phyloP scores from a whole-genome alignment of 2,888 invertebrate species.

The Alitta virens region DNA sequence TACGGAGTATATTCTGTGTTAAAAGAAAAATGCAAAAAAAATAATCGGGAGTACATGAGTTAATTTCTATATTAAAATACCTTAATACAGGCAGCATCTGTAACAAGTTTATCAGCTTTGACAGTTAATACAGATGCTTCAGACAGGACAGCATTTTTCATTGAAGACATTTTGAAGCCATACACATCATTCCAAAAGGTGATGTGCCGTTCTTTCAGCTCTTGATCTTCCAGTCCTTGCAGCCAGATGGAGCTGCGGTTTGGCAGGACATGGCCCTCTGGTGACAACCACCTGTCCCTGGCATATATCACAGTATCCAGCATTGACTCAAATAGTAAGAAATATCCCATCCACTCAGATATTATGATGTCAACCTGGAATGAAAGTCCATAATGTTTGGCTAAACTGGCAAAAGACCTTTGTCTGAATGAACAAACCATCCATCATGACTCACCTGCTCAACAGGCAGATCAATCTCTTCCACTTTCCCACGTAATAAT shows the following conservation, averaged over 20 bases:
- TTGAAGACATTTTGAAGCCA: slow-evolving; percentile 88
- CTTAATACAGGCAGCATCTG: slow-evolving; percentile 64
- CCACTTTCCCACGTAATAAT: slow-evolving; percentile 81
- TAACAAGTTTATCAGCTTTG: slow-evolving; percentile 67
- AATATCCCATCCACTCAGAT: slow-evolving; percentile 99
- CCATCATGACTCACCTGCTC: slow-evolving; percentile 60
- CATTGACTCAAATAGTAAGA: slow-evolving; percentile 95
- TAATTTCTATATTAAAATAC: slow-evolving; percentile 29
- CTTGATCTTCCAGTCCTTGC: slow-evolving; percentile 35
- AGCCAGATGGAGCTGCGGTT: slow-evolving; percentile 26
- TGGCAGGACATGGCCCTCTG: slow-evolving; percentile 65
- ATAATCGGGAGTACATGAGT: background rate
- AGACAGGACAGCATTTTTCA: slow-evolving; percentile 78
- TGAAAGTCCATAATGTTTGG: no score
- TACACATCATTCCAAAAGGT: slow-evolving; percentile 91
- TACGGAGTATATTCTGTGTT: no score
- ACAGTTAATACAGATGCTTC: slow-evolving; percentile 74
- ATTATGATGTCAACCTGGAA: slow-evolving; percentile 75
- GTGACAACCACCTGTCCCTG: slow-evolving; percentile 71
- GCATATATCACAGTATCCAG: slow-evolving; percentile 83
- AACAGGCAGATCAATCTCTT: slow-evolving; percentile 74
- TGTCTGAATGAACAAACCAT: no score
- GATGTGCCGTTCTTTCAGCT: slow-evolving; percentile 63
- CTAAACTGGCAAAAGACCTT: no score
- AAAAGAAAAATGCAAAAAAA: background rate